Evolutionary conservation across 2,888 invertebrate species (phyloP).

Genomic region (Protonemura montana): DNA sequence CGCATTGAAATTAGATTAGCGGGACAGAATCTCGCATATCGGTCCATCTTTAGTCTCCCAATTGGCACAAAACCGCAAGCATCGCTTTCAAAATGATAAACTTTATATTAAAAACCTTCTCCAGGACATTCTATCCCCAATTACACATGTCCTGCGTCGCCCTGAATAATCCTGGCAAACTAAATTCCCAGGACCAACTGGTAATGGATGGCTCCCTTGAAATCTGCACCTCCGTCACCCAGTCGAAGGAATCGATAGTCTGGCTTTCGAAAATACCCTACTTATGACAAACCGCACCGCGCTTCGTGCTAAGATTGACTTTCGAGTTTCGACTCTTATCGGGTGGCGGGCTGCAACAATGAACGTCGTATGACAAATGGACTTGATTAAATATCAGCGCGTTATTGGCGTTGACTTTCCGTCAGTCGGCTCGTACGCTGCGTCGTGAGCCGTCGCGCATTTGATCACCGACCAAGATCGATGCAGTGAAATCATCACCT

Average conservation of each 20-base stretch:
- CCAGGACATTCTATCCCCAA: neutral
- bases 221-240: neutral
- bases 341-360: neutral
- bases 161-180: neutral
- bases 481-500: neutral
- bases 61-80: neutral
- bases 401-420: neutral
- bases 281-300: neutral
- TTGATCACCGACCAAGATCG: neutral
- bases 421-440: neutral
- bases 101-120: neutral
- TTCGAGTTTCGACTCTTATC: neutral
- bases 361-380: neutral
- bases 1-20: neutral
- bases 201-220: neutral
- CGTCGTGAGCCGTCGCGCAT: neutral
- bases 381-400: neutral
- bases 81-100: neutral
- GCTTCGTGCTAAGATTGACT: neutral
- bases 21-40: neutral
- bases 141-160: neutral
- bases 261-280: conserved; percentile 12
- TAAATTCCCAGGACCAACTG: neutral
- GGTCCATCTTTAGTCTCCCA: neutral
- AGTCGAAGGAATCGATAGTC: neutral